phyloP scores from a whole-genome alignment of 2,113 vertebrate species.

The Lasiurus borealis region DNA sequence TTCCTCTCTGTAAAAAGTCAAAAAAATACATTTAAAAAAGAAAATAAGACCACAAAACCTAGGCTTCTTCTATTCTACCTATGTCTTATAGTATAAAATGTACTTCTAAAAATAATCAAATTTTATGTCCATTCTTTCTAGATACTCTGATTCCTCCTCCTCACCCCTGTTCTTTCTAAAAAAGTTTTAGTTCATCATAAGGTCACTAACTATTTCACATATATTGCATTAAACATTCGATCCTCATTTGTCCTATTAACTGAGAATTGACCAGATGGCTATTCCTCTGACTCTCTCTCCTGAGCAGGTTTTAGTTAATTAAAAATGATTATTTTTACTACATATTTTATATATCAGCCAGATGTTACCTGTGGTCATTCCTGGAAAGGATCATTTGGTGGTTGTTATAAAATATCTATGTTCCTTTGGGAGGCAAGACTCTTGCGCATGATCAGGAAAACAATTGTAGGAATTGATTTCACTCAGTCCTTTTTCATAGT shows the following conservation, averaged over 20 bases:
- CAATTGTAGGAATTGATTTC: constrained; percentile 79
- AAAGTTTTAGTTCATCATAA: constrained; percentile 72
- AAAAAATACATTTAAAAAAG: too few relatives aligned
- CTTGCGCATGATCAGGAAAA: constrained; percentile 74
- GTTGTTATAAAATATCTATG: constrained; percentile 78
- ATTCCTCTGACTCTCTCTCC: constrained; percentile 71
- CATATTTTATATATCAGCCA: constrained; percentile 77
- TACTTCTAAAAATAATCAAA: constrained; percentile 17
- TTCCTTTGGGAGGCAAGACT: constrained; percentile 71
- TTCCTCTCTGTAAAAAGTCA: too few relatives aligned
- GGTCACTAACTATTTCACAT: constrained; percentile 70
- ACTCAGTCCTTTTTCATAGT: neutral
- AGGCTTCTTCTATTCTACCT: neutral
- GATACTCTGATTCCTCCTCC: neutral
- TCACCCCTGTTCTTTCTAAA: constrained; percentile 1
- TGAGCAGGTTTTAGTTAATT: constrained; percentile 82
- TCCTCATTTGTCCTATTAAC: constrained; percentile 78
- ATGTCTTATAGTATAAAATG: neutral
- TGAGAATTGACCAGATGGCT: constrained; percentile 83
- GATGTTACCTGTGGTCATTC: constrained; percentile 84
- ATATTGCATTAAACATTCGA: constrained; percentile 61
- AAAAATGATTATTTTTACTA: constrained; percentile 84
- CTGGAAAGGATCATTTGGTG: constrained; percentile 81
- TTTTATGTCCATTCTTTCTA: neutral
- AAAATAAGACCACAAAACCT: neutral